Percentiles rank a stretch among this genome's conserved stretches.
These are phyloP conservation scores for Poecile montanus DNA, from an alignment of 2,797 vertebrate genomes.

Conservation along the genomic window DNA sequence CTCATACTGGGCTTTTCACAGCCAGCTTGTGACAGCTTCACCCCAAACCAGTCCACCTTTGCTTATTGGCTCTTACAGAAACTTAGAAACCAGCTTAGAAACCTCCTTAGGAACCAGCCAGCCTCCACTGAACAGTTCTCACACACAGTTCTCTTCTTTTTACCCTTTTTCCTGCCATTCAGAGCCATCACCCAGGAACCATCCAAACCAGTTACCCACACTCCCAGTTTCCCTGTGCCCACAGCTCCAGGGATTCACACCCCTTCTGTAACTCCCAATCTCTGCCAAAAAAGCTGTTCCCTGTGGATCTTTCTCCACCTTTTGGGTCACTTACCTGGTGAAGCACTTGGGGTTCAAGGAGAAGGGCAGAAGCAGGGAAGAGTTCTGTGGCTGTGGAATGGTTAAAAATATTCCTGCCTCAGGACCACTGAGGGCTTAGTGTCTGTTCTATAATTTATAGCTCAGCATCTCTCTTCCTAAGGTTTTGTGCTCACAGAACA, in stretches of 20 bases:
- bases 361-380: neutral
- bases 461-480: conserved; percentile 6
- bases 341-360: neutral
- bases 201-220: neutral
- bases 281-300: neutral
- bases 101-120: neutral
- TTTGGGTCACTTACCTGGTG: neutral
- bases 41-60: neutral
- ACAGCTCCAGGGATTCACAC: neutral
- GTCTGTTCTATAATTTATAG: conserved; percentile 55
- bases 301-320: neutral
- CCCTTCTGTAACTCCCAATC: neutral
- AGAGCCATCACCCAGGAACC: neutral
- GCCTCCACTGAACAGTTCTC: neutral
- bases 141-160: neutral
- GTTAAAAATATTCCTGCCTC: conserved; percentile 47
- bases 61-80: neutral
- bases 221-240: neutral
- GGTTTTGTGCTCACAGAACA: neutral
- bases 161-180: neutral
- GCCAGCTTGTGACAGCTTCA: neutral
- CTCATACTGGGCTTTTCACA: neutral
- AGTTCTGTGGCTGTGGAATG: conserved; percentile 36
- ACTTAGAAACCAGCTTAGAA: neutral
- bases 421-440: conserved; percentile 28